These are phyloP conservation scores for Araneus ventricosus DNA, from an alignment of 1,140 invertebrate species.

Conservation along the genomic window DNA sequence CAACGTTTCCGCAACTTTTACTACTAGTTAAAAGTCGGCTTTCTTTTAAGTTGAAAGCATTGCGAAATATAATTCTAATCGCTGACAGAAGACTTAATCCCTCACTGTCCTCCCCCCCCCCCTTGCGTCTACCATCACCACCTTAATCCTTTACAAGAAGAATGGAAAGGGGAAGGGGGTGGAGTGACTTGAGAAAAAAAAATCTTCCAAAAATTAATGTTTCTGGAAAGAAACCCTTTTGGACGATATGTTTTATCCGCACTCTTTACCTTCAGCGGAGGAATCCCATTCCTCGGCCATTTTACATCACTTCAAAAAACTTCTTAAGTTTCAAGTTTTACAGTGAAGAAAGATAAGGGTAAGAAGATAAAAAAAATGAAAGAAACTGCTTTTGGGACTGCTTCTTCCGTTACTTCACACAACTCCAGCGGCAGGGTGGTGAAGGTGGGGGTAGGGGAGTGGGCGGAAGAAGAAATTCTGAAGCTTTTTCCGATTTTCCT, in stretches of 20 bases:
- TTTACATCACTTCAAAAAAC: slow-evolving; percentile 74
- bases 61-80: slow-evolving; percentile 41
- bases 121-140: background rate
- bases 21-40: background rate
- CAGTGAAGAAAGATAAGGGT: slow-evolving; percentile 2
- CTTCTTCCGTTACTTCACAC: slow-evolving; percentile 52
- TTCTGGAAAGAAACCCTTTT: slow-evolving; percentile 61
- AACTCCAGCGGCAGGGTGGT: background rate
- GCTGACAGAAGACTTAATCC: slow-evolving; percentile 12
- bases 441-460: background rate
- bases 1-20: background rate
- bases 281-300: slow-evolving; percentile 65
- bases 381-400: background rate
- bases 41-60: background rate
- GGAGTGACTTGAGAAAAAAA: background rate
- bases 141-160: background rate
- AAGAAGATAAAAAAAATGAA: slow-evolving; percentile 14
- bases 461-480: slow-evolving; percentile 1
- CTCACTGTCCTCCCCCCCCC: background rate
- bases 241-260: slow-evolving; percentile 63
- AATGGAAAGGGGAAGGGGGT: background rate
- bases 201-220: slow-evolving; percentile 66
- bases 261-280: slow-evolving; percentile 50
- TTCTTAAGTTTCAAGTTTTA: slow-evolving; percentile 74
- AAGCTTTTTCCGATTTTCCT: slow-evolving; percentile 69